Conservation (phyloP, 2,888 invertebrate species). For the Thysanoteuthis rhombus region DNA sequence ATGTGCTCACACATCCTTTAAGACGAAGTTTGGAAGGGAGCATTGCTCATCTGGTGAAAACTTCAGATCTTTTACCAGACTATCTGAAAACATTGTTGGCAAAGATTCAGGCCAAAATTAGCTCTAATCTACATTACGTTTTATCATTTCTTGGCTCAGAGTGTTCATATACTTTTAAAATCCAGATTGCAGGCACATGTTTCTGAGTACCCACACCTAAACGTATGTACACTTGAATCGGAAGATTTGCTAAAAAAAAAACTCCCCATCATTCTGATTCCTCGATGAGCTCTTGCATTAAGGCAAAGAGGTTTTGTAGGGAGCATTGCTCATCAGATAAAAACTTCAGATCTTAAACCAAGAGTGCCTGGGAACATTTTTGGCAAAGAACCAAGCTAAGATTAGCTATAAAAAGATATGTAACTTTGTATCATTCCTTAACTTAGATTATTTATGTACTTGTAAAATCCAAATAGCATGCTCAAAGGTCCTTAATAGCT, state of each 20-base stretch:
- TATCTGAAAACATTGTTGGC: neutral
- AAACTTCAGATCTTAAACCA: neutral
- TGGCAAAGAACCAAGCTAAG: neutral
- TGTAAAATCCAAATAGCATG: too few species aligned
- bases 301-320: neutral
- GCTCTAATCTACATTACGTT: neutral
- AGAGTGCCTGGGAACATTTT: neutral
- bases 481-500: too few species aligned
- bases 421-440: neutral
- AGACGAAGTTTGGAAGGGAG: neutral
- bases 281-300: neutral
- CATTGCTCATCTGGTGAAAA: neutral
- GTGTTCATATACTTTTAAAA: neutral
- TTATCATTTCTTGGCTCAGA: neutral
- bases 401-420: neutral
- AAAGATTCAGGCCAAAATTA: neutral
- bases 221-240: too few species aligned
- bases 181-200: neutral
- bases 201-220: too few species aligned
- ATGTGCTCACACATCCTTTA: neutral
- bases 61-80: neutral
- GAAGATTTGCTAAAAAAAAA: neutral
- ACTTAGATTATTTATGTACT: too few species aligned
- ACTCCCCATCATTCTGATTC: neutral
- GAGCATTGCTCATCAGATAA: neutral